These are phyloP conservation scores for Propithecus coquereli DNA, from an alignment of 2,113 vertebrate genomes.

Conservation along the genomic window DNA sequence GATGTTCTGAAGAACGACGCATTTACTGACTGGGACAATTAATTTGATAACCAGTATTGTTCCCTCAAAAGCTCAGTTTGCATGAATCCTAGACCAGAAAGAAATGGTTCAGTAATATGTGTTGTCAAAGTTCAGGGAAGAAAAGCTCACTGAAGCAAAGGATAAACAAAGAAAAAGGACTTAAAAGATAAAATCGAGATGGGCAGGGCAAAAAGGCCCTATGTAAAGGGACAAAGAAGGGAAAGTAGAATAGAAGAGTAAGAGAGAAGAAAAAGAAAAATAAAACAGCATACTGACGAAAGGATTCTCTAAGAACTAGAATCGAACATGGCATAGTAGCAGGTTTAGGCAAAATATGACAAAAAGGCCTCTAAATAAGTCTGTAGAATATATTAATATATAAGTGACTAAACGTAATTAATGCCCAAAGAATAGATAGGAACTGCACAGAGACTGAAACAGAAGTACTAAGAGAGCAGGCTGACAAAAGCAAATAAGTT, in stretches of 20 bases:
- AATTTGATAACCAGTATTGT: neutral
- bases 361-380: neutral
- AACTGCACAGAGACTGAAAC: neutral
- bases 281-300: neutral
- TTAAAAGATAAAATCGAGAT: neutral
- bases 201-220: neutral
- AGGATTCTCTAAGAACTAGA: neutral
- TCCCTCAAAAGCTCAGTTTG: conserved; percentile 37
- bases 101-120: neutral
- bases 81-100: neutral
- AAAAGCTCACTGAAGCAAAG: neutral
- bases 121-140: neutral
- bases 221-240: neutral
- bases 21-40: neutral
- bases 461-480: neutral
- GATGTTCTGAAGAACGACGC: neutral
- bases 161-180: neutral
- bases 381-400: neutral
- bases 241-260: neutral
- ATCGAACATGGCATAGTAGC: neutral
- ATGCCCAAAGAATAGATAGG: neutral
- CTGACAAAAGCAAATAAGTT: neutral
- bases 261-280: neutral
- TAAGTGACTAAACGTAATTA: neutral
- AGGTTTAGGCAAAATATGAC: neutral